Conservation (phyloP, 35 echinoderm and acorn worm genomes). For the Acanthaster planci region DNA sequence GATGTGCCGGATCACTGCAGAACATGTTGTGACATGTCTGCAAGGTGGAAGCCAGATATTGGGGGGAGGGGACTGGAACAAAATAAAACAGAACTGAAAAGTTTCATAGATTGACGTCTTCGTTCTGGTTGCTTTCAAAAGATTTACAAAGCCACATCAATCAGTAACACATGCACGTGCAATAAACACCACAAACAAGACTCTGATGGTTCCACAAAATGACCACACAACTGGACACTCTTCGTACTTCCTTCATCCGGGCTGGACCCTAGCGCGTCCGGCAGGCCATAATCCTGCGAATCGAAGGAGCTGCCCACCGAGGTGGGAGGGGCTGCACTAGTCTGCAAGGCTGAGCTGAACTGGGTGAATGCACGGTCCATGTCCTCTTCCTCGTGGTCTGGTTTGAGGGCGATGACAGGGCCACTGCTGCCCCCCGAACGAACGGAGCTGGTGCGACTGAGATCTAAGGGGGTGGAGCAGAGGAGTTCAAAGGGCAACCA, state of each 20-base stretch:
- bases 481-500: constrained; percentile 20
- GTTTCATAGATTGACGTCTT: too few species aligned
- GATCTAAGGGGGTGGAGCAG: constrained; percentile 53
- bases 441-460: constrained; percentile 94
- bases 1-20: too few species aligned
- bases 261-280: constrained; percentile 51
- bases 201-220: too few species aligned
- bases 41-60: too few species aligned
- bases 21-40: too few species aligned
- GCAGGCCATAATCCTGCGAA: constrained; percentile 29
- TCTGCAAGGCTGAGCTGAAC: constrained; percentile 30
- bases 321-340: not conserved
- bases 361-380: constrained; percentile 86
- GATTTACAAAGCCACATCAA: too few species aligned
- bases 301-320: constrained; percentile 35
- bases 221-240: not conserved
- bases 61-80: too few species aligned
- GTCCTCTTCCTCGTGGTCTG: constrained; percentile 66
- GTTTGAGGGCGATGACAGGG: constrained; percentile 32
- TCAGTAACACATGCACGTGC: too few species aligned
- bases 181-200: too few species aligned
- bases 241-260: constrained; percentile 82
- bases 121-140: too few species aligned
- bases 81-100: too few species aligned
- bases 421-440: constrained; percentile 76